Percentiles rank a stretch among this genome's conserved stretches.
These are phyloP conservation scores for chimpanzee (Pan troglodytes) DNA, from an alignment of 2,113 vertebrate genomes.

Conservation along the genomic window NHGRI_mPanTro3-v2.1_pri NC_072414.2:49206001-49206500, in stretches of 20 bases:
- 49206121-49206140: background rate
- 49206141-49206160: conserved; percentile 11
- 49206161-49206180: background rate
- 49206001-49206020: background rate
- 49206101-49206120: background rate
- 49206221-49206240: conserved; percentile 24
- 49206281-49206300: conserved; percentile 28
- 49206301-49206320: conserved; percentile 4
- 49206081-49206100: background rate
- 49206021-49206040: background rate
- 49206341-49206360: background rate
- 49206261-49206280: background rate
- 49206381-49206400: background rate
- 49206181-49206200: background rate
- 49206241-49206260: background rate
- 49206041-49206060: background rate
- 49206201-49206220: conserved; percentile 7
- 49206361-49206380: background rate
- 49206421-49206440: background rate
- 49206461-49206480: background rate
- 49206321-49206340: background rate
- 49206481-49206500: background rate
- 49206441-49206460: background rate
- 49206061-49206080: background rate
- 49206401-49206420: background rate